Evolutionary conservation across 2,797 vertebrate genomes (phyloP), one percentile per base, ranked within the genome.

Genomic region (Oophaga sylvatica): DNA sequence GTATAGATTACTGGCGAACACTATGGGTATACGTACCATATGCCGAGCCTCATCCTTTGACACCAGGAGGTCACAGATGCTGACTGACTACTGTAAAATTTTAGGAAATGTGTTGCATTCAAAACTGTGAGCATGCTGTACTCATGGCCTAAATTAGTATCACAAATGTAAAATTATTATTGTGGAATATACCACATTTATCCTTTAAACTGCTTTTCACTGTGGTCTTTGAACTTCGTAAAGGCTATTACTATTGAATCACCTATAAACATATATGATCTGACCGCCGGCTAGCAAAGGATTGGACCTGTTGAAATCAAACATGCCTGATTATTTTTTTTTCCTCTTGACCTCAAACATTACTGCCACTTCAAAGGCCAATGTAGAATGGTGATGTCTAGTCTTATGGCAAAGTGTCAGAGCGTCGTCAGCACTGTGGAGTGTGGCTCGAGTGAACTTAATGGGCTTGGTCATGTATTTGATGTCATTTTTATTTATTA

Each of bases 1-100:
- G 26, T 81, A 77, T 85, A 84, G 45, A 83, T 87, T 83, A 71
- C 80, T 45, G 26, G 29, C 35, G 57, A 65, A 41, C 80, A 89
- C 70, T 82, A 57, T 31, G 45, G 57, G 67, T 53, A 68, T 71
- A 31, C 2, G 5, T 67, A 16, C 84, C 80, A 89, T 71, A 57
- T 89, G 84, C 13, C 48, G 22, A 26, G 73, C 76, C 41, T 68
- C 68, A 48, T 88, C 87, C 59, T 10, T 83, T 76, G 48, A 79
- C 79, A 81, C 71, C 26, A 35, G 60, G 67, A 29, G 56, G 31
- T 81, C 71, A 77, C 63, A 77, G 35, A 17, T 48, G 29, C 20
- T 8, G 15, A 19, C 31, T 80, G 19, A 26, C n/a, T 71, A 71
- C 67, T 5, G 13, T 16, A 65, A 63, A 76, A 68, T 65, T 73